Percentiles rank a stretch among this genome's conserved stretches.
Conservation (phyloP, 2,797 vertebrate species). For the Poeciliopsis infans region DNA sequence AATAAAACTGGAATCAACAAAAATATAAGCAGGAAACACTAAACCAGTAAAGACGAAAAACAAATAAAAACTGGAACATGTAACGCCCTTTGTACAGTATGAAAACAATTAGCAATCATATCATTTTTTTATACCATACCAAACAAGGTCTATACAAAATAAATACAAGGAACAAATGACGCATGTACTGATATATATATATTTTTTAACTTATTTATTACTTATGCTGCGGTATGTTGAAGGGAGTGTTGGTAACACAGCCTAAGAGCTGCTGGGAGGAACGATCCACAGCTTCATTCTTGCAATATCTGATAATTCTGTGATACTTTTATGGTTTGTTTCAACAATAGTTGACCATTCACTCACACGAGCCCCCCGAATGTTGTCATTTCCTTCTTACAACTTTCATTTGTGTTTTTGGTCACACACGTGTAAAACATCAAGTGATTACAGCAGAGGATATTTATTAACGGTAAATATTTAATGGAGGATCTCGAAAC, state of each 20-base stretch:
- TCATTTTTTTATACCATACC: background rate
- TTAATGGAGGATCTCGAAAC: background rate
- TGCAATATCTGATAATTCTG: background rate
- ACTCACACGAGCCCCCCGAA: background rate
- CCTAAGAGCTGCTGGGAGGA: background rate
- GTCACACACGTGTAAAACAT: background rate
- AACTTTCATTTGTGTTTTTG: background rate
- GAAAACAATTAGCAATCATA: too few species aligned
- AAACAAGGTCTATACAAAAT: background rate
- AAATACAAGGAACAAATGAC: background rate
- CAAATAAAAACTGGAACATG: background rate
- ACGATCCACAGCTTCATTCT: background rate
- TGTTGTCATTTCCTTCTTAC: background rate
- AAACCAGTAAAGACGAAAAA: background rate
- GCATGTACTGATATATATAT: background rate
- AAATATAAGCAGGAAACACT: background rate
- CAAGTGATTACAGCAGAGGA: background rate
- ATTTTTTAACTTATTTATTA: background rate
- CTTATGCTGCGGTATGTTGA: background rate
- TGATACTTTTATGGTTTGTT: background rate
- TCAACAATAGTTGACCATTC: background rate
- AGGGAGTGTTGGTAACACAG: background rate
- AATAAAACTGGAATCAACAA: background rate
- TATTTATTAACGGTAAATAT: background rate
- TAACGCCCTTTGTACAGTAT: too few species aligned